Evolutionary conservation across 2,113 vertebrate genomes (phyloP), one percentile per base, ranked within the genome.

Genomic region (Ifrita kowaldi): DNA sequence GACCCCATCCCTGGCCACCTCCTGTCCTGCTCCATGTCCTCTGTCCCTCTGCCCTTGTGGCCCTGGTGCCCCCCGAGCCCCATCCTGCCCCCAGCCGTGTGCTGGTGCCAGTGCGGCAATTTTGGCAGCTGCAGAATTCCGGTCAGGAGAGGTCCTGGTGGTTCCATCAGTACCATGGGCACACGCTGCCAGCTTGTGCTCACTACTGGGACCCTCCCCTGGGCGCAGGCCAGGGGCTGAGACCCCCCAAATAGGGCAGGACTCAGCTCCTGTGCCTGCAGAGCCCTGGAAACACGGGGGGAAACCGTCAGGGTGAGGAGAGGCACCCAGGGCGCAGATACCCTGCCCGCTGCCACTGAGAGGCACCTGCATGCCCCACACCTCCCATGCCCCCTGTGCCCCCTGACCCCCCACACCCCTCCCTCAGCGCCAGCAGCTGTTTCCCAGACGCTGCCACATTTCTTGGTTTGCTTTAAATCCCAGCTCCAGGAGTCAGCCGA

Each of bases 391-490:
- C n/a, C n/a, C 18, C 55, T 39, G 47, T 10, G 16, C 33, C 39
- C 55, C 30, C 42, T 10, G 41, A 6, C 2, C 10, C n/a, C 60
- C 32, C 4, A 5, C 7, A 7, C 15, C 23, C 27, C 59, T 67
- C 39, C 33, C 30, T 56, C 84, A 26, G 73, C 2, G 0, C 42
- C 2, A 1, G 9, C 0, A 6, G 83, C 16, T 67, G 28, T 16
- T 82, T n/a, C 74, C 50, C 85, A 82, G 85, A 44, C 7, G 2
- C 73, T 6, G 35, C 21, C 16, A 33, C 59, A 7, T 39, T 75
- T 88, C 83, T 91, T 27, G 89, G 42, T 77, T 71, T 62, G 80
- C 37, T 92, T 93, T 74, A 74, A 89, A 69, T 77, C 93, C 84
- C 3, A 0, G 50, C 81, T 89, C 32, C 71, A 16, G 83, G 86